These are phyloP conservation scores for Enteromius mattozi DNA, from an alignment of 2,797 vertebrate genomes.

Conservation along the genomic window DNA sequence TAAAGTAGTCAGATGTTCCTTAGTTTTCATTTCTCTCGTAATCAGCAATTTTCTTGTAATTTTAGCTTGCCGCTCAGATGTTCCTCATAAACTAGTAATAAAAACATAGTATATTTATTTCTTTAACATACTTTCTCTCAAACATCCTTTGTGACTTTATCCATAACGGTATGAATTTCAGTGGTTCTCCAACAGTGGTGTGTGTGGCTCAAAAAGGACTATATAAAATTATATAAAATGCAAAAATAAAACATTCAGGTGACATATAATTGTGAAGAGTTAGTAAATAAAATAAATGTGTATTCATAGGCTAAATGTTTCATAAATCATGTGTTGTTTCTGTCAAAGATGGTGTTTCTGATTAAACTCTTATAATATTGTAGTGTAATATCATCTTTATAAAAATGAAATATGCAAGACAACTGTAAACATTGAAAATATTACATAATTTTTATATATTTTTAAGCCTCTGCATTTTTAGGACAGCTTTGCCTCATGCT, in stretches of 20 bases:
- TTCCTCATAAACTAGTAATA: not conserved
- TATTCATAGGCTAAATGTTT: not conserved
- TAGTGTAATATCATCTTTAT: not conserved
- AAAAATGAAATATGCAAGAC: not conserved
- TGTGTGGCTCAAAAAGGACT: not conserved
- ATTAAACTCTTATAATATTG: not conserved
- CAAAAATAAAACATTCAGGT: not conserved
- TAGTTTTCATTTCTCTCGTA: not conserved
- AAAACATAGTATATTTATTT: not conserved
- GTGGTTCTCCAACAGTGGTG: not conserved
- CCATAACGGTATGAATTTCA: not conserved
- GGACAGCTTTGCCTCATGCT: not conserved
- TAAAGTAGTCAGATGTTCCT: not conserved
- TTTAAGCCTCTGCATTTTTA: not conserved
- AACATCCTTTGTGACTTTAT: not conserved
- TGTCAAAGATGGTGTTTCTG: not conserved
- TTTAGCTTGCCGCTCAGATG: not conserved
- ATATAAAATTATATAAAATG: not conserved
- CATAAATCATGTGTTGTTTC: not conserved
- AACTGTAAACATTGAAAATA: not conserved
- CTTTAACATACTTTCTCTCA: not conserved
- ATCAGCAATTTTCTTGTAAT: not conserved
- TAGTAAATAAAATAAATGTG: not conserved
- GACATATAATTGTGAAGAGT: not conserved
- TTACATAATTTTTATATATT: accelerated